Evolutionary conservation across 1,140 invertebrate species (phyloP), one percentile per base, ranked within the genome.

Genomic region (Cyclina sinensis): DNA sequence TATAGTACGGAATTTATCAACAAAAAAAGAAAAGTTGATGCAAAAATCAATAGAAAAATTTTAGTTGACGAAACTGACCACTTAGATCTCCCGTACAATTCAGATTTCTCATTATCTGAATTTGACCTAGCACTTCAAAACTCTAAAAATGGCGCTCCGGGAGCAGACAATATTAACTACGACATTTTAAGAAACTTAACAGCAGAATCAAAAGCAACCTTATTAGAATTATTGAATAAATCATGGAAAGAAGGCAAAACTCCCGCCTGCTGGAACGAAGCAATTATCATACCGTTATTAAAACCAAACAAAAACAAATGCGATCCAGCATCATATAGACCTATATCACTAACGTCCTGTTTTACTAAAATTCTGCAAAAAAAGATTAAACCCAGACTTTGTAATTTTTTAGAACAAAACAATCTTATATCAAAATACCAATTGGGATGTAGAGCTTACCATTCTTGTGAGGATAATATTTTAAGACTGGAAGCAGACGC

Each of bases 281-380:
- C 73, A n/a, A 46, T 43, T 12, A 76, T 76, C 43, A 43, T 43
- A 7, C 43, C 43, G 14, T 43, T 43, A 43, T 14, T 43, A 43
- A 43, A 43, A 43, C 73, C 73, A 0, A 76, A 76, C n/a, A 76
- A 76, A 43, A n/a, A 43, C 12, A 76, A 80, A 80, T 21, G 57
- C 30, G 30, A 30, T 18, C 76, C 76, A 21, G 76, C 46, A 0
- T 80, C 76, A 5, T 80, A 80, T n/a, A 51, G 76, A 57, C 76
- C 76, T 0, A 80, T 80, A 27, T 80, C 46, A 30, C 14, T 80
- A 4, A 80, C 76, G 30, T 80, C 76, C 18, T 57, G 48, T 2
- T 80, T 80, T 54, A 80, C 76, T 0, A 80, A 80, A 80, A 21
- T 80, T 27, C 54, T 80, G 76, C 76, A 54, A 51, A 80, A 80